phyloP scores from a whole-genome alignment of 2,797 vertebrate species.

The Chiroxiphia lanceolata region DNA sequence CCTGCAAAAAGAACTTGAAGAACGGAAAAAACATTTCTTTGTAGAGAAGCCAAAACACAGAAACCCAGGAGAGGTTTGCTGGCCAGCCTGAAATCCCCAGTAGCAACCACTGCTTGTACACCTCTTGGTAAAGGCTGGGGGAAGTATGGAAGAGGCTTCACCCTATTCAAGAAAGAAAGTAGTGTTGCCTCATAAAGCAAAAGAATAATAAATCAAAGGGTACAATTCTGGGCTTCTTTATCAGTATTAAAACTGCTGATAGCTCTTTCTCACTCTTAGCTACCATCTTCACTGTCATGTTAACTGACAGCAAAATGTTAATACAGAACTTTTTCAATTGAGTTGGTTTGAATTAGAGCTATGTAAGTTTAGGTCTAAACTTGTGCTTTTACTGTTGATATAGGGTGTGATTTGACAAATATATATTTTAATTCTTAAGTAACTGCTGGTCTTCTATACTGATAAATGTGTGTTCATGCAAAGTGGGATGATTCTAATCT shows the following conservation, averaged over 20 bases:
- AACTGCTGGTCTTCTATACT: neutral
- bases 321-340: neutral
- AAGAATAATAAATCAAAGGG: neutral
- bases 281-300: neutral
- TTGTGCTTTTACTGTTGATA: neutral
- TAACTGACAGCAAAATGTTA: neutral
- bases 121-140: conserved; percentile 62
- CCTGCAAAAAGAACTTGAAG: conserved; percentile 74
- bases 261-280: neutral
- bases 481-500: neutral
- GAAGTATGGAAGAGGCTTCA: conserved; percentile 51
- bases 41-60: conserved; percentile 58
- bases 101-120: conserved; percentile 72
- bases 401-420: neutral
- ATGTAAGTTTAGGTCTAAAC: neutral
- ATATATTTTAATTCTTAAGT: neutral
- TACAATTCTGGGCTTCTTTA: neutral
- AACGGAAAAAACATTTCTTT: conserved; percentile 43
- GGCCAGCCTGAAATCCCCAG: conserved; percentile 83
- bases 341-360: neutral
- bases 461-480: neutral
- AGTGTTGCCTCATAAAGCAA: conserved; percentile 16
- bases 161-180: conserved; percentile 50
- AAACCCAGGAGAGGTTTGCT: conserved; percentile 81
- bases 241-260: neutral